Conservation (phyloP, 2,888 invertebrate genomes). For the Volucella zonaria region DNA sequence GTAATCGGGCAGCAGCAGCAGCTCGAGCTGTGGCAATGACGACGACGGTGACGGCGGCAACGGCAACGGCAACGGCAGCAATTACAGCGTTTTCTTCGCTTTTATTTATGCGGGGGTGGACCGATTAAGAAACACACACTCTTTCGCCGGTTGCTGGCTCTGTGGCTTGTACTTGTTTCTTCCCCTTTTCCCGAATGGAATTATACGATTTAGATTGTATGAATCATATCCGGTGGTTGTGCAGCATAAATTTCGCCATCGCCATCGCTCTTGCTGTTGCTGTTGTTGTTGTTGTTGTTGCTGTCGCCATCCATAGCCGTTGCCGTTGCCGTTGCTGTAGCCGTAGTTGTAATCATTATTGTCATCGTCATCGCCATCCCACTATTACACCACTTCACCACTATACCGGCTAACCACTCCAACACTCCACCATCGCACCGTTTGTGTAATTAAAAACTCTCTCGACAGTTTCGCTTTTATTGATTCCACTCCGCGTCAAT, state of each 20-base stretch:
- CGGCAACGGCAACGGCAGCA: conserved; percentile 67
- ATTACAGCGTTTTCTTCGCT: conserved; percentile 46
- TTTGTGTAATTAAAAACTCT: conserved; percentile 26
- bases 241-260: conserved; percentile 52
- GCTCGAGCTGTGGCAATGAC: conserved; percentile 21
- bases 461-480: conserved; percentile 60
- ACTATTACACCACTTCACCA: background rate
- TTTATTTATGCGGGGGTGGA: conserved; percentile 68
- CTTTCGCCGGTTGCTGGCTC: background rate
- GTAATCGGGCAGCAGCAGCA: conserved; percentile 53
- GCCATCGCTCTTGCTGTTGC: too few species aligned
- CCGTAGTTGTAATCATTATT: conserved; percentile 8
- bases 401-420: background rate
- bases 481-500: conserved; percentile 49
- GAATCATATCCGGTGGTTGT: conserved; percentile 71
- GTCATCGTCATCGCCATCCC: too few species aligned
- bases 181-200: conserved; percentile 49
- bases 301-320: conserved; percentile 18
- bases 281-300: too few species aligned
- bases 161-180: conserved; percentile 23
- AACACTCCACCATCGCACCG: background rate
- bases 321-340: background rate
- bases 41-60: conserved; percentile 38
- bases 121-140: conserved; percentile 70
- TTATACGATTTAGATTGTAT: conserved; percentile 72